A percentile compares a stretch with the other conserved stretches of the same genome.
Evolutionary conservation across 2,113 vertebrate genomes (phyloP).

Genomic region (Xiphophorus couchianus): DNA sequence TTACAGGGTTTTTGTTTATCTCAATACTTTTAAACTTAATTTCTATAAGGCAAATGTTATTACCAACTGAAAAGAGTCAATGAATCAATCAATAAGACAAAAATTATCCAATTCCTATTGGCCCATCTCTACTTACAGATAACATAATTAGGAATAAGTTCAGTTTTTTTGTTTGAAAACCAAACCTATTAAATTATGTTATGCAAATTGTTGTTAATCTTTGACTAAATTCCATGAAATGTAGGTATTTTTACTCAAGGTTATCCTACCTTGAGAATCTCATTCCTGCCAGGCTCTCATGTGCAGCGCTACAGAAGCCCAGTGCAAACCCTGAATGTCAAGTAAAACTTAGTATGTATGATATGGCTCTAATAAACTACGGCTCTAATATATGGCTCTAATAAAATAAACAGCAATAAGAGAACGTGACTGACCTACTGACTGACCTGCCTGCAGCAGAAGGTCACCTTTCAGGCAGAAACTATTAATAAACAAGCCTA

Average conservation of each 20-base stretch:
- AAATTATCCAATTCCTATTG: not conserved
- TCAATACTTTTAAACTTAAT: not conserved
- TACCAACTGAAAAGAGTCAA: not conserved
- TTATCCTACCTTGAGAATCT: not conserved
- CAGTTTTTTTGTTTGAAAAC: not conserved
- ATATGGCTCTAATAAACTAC: conserved; percentile 6
- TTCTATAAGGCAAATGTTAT: not conserved
- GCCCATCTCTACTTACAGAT: not conserved
- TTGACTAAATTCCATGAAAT: not conserved
- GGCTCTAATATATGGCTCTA: conserved; percentile 9
- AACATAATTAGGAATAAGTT: not conserved
- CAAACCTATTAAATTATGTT: not conserved
- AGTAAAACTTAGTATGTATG: conserved; percentile 34
- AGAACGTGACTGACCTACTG: conserved; percentile 42
- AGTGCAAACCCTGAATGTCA: not conserved
- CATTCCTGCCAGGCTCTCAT: not conserved
- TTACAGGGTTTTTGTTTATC: not conserved
- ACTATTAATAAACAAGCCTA: not conserved
- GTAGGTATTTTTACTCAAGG: not conserved
- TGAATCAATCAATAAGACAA: not conserved
- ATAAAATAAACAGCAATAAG: conserved; percentile 3
- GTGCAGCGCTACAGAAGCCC: not conserved
- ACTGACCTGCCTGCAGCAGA: conserved; percentile 18
- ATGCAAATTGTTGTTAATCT: not conserved
- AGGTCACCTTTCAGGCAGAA: conserved; percentile 1